These are phyloP conservation scores for Pammene fasciana DNA, from an alignment of 2,888 invertebrate genomes.

Conservation along the genomic window DNA sequence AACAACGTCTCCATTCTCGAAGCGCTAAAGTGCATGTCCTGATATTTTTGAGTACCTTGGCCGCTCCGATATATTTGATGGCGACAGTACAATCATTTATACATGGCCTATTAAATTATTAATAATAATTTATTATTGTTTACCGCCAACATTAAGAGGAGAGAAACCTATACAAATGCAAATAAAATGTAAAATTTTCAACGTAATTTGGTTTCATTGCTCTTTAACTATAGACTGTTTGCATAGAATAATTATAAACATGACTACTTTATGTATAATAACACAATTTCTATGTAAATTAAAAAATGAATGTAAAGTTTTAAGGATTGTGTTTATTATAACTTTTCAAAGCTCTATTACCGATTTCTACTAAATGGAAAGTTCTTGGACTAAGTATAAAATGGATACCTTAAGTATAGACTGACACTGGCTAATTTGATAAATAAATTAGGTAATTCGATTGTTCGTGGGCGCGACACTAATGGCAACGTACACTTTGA, in stretches of 20 bases:
- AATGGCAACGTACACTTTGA: background rate
- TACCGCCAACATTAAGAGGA: background rate
- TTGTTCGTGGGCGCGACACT: background rate
- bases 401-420: background rate
- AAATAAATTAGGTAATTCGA: background rate
- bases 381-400: background rate
- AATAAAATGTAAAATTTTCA: constrained; percentile 3
- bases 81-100: background rate
- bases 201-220: background rate
- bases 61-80: too few species aligned
- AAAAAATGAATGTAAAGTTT: background rate
- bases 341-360: background rate
- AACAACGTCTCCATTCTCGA: too few species aligned
- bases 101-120: too few species aligned
- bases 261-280: background rate
- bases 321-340: background rate
- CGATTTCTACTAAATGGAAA: background rate
- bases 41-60: too few species aligned
- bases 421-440: background rate
- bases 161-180: background rate
- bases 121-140: too few species aligned
- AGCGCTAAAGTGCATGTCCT: too few species aligned
- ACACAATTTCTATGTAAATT: background rate
- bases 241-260: background rate
- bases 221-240: background rate